These are phyloP conservation scores for Centropyge bicolor DNA, from an alignment of 2,797 vertebrate genomes.

Conservation along the genomic window DNA sequence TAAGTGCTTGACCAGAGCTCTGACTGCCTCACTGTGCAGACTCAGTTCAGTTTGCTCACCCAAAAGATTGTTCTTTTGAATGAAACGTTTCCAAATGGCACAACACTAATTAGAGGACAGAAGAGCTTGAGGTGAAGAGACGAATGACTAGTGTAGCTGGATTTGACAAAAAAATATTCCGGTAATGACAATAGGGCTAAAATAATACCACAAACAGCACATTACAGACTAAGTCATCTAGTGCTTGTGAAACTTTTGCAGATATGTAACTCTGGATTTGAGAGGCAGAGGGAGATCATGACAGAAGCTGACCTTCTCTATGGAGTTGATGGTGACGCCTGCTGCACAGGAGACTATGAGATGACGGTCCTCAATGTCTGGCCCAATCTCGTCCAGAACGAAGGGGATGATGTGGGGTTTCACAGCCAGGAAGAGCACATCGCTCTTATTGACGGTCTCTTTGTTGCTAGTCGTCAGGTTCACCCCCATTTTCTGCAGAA, in stretches of 20 bases:
- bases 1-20: too few species aligned
- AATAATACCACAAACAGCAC: neutral
- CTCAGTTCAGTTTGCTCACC: too few species aligned
- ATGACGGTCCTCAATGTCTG: conserved; percentile 92
- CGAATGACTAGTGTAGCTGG: neutral
- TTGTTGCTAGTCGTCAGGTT: conserved; percentile 94
- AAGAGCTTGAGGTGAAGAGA: conserved; percentile 1
- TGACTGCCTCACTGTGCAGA: too few species aligned
- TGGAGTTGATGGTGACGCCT: conserved; percentile 94
- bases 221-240: neutral
- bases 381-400: conserved; percentile 94
- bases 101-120: neutral
- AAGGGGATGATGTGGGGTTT: conserved; percentile 97
- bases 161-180: neutral
- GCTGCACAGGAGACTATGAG: conserved; percentile 95
- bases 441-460: conserved; percentile 91
- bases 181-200: neutral
- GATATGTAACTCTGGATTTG: neutral
- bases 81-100: too few species aligned
- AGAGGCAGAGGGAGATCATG: neutral
- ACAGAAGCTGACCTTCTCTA: conserved; percentile 89
- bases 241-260: neutral
- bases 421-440: conserved; percentile 94
- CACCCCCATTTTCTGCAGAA: conserved; percentile 90
- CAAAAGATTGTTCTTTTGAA: too few species aligned